Percentiles rank a stretch among this genome's conserved stretches.
phyloP scores from a whole-genome alignment of 1,140 invertebrate genomes.

The Coboldia fuscipes region DNA sequence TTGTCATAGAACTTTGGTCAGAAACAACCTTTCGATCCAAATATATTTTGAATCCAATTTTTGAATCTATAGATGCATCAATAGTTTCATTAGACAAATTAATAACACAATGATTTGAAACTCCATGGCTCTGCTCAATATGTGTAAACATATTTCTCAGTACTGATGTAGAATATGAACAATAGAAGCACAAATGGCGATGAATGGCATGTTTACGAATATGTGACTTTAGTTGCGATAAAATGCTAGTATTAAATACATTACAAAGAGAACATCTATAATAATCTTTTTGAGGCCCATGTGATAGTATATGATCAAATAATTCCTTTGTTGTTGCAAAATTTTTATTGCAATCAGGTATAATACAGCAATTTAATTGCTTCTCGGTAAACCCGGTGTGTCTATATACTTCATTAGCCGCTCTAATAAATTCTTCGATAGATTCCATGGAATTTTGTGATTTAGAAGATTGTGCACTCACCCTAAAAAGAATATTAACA shows the following conservation, averaged over 20 bases:
- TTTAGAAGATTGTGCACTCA: no score
- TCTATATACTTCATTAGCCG: no score
- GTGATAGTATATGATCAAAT: not conserved
- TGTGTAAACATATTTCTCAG: conserved; percentile 18
- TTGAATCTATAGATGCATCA: conserved; percentile 5
- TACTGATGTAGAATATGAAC: conserved; percentile 1
- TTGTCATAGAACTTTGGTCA: conserved; percentile 7
- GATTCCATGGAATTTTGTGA: no score
- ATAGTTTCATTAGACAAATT: conserved; percentile 23
- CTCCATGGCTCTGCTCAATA: conserved; percentile 30
- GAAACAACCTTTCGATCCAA: conserved; percentile 23
- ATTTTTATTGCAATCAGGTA: not conserved
- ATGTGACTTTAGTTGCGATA: conserved; percentile 4
- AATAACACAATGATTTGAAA: conserved; percentile 22
- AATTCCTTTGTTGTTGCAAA: not conserved
- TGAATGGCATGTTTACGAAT: conserved; percentile 20
- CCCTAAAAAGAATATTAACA: no score
- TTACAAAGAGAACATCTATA: not conserved
- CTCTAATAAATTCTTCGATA: no score
- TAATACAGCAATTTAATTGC: not conserved
- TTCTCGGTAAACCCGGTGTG: not conserved
- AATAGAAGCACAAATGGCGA: conserved; percentile 16
- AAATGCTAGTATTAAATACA: not conserved
- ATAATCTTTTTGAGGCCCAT: not conserved
- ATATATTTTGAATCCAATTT: conserved; percentile 26